These are phyloP conservation scores for Gallinago nigripennis DNA, from an alignment of 2,797 vertebrate genomes.

Conservation along the genomic window DNA sequence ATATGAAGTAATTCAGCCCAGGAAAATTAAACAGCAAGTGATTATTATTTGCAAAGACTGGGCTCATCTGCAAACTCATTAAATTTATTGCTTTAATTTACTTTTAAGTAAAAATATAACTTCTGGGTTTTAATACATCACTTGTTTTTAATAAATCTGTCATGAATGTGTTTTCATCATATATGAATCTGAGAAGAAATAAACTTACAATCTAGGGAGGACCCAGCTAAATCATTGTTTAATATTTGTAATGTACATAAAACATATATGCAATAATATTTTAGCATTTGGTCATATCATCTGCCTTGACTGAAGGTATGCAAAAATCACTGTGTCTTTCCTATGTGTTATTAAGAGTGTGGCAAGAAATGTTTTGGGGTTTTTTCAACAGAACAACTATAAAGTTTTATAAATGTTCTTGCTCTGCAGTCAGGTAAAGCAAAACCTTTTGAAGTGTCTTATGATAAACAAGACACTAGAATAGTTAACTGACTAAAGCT, in stretches of 20 bases:
- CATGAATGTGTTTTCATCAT: slow-evolving; percentile 74
- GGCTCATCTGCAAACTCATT: slow-evolving; percentile 76
- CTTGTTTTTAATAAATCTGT: slow-evolving; percentile 83
- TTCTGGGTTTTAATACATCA: slow-evolving; percentile 78
- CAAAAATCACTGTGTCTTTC: neutral
- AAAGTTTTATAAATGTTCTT: neutral
- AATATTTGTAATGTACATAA: slow-evolving; percentile 48
- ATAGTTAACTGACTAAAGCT: neutral
- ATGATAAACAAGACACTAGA: neutral
- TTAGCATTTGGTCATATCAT: slow-evolving; percentile 16
- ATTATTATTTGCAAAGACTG: slow-evolving; percentile 60
- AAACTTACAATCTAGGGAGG: slow-evolving; percentile 76
- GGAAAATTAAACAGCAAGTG: slow-evolving; percentile 78
- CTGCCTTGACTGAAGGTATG: slow-evolving; percentile 10
- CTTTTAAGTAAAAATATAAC: slow-evolving; percentile 82
- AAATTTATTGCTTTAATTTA: slow-evolving; percentile 88
- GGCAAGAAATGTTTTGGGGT: neutral
- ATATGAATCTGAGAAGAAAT: slow-evolving; percentile 78
- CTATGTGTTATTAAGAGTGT: neutral
- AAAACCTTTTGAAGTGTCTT: neutral
- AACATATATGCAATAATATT: slow-evolving; percentile 32
- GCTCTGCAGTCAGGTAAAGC: neutral
- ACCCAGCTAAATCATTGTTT: slow-evolving; percentile 55
- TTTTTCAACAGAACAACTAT: neutral
- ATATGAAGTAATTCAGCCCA: slow-evolving; percentile 64